phyloP scores from a whole-genome alignment of 2,797 vertebrate species.

The Poliocrania exsul region DNA sequence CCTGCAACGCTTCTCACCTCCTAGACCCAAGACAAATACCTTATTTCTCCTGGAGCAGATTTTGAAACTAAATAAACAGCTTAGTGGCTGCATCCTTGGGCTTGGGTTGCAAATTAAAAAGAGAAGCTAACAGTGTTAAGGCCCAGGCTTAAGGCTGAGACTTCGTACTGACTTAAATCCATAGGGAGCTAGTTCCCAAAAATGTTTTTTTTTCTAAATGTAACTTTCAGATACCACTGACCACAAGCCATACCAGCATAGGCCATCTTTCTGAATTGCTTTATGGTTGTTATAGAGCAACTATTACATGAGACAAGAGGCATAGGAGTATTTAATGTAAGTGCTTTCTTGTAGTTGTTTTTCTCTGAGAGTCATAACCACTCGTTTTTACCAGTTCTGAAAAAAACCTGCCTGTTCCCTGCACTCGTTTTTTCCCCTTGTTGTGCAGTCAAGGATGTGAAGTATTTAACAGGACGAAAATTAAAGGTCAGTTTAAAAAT shows the following conservation, averaged over 20 bases:
- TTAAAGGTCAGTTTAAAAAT: constrained; percentile 19
- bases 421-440: background rate
- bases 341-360: background rate
- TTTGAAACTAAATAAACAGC: background rate
- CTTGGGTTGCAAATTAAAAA: background rate
- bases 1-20: background rate
- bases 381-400: background rate
- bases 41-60: background rate
- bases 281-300: background rate
- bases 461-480: background rate
- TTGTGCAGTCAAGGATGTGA: background rate
- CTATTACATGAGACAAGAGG: background rate
- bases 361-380: background rate
- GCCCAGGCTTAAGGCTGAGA: background rate
- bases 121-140: background rate
- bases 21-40: background rate
- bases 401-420: background rate
- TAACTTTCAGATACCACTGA: background rate
- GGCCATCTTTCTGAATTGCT: background rate
- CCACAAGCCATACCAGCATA: background rate
- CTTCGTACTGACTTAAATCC: background rate
- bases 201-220: background rate
- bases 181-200: background rate
- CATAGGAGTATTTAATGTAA: background rate
- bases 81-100: constrained; percentile 4